Evolutionary conservation across 2,113 vertebrate genomes (phyloP).

Genomic region (Oncorhynchus nerka): DNA sequence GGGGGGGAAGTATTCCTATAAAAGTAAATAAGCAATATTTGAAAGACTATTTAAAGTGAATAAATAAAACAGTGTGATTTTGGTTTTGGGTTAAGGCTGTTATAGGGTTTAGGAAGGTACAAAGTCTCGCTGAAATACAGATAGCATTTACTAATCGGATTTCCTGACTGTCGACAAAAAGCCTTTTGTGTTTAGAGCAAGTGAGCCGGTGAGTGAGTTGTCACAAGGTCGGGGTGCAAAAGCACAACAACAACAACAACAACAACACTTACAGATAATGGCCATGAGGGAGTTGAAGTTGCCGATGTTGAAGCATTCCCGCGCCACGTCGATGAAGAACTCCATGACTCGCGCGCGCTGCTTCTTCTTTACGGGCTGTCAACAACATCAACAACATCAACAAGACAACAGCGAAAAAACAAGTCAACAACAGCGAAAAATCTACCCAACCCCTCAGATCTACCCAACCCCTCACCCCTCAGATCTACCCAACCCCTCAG

Average conservation of each 20-base stretch:
- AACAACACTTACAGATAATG: slow-evolving; percentile 88
- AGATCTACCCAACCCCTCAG: too few relatives aligned
- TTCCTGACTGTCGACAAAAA: background rate
- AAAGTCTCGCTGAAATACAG: slow-evolving; percentile 25
- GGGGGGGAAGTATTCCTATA: too few relatives aligned
- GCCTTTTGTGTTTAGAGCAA: background rate
- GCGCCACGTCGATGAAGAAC: slow-evolving; percentile 93
- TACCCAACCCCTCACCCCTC: background rate
- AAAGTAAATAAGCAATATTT: too few relatives aligned
- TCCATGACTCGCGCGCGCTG: slow-evolving; percentile 89
- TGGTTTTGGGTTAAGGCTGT: background rate
- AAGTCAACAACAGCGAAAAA: background rate
- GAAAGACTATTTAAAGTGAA: background rate
- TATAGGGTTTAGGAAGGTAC: slow-evolving; percentile 7
- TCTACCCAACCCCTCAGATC: too few relatives aligned
- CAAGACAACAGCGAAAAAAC: background rate
- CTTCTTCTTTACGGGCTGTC: slow-evolving; percentile 91
- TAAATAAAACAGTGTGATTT: background rate
- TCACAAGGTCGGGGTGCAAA: too few relatives aligned
- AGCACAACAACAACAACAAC: background rate
- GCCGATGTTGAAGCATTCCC: slow-evolving; percentile 95
- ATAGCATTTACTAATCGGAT: slow-evolving; percentile 23
- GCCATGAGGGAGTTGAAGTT: slow-evolving; percentile 99
- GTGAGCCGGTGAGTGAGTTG: background rate
- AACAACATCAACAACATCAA: background rate